Conservation (phyloP, 2,113 vertebrate species). For the Gnathonemus longibarbis region DNA sequence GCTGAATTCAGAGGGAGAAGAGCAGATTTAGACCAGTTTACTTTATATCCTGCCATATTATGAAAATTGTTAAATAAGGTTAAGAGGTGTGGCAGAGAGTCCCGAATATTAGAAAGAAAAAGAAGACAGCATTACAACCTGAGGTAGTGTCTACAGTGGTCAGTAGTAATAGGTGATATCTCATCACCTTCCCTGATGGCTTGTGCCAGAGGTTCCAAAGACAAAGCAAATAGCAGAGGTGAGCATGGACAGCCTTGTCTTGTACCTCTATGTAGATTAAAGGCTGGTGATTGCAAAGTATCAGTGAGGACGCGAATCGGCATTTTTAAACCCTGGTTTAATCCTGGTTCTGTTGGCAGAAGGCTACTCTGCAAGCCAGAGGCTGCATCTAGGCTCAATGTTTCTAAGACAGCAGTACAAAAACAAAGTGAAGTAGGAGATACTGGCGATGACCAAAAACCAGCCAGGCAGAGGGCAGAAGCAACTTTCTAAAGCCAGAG, state of each 20-base stretch:
- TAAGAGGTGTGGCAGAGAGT: neutral
- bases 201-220: neutral
- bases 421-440: too few species aligned
- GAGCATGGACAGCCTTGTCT: neutral
- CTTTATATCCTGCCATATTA: neutral
- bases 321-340: too few species aligned
- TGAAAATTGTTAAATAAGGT: neutral
- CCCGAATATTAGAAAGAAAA: neutral
- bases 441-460: too few species aligned
- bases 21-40: neutral
- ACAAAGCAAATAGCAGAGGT: neutral
- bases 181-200: neutral
- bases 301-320: neutral
- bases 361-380: too few species aligned
- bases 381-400: too few species aligned
- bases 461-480: too few species aligned
- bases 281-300: neutral
- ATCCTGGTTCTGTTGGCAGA: too few species aligned
- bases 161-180: neutral
- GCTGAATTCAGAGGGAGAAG: neutral
- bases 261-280: neutral
- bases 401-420: too few species aligned
- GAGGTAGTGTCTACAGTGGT: neutral
- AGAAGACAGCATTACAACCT: neutral
- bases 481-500: too few species aligned